These are phyloP conservation scores for Ornithoptera alexandrae DNA, from an alignment of 2,888 invertebrate genomes.

Conservation along the genomic window DNA sequence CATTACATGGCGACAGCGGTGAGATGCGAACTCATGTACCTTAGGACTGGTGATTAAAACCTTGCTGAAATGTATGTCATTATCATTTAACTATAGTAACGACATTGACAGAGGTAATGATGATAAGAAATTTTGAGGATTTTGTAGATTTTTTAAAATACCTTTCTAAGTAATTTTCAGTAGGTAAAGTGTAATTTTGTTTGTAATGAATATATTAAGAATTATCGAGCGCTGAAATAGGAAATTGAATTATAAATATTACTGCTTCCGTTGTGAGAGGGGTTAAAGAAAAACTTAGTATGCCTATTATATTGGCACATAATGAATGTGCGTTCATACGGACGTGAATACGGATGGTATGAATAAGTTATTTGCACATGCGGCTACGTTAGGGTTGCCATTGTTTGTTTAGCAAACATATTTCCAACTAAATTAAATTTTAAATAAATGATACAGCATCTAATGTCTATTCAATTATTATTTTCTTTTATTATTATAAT, in stretches of 20 bases:
- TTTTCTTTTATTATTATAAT: background rate
- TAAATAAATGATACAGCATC: background rate
- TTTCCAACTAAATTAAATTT: background rate
- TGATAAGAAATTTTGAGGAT: too few relatives aligned
- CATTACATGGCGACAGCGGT: too few relatives aligned
- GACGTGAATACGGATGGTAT: slow-evolving; percentile 30
- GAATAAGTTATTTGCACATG: slow-evolving; percentile 32
- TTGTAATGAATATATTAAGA: background rate
- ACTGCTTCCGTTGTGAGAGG: slow-evolving; percentile 31
- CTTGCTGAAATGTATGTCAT: too few relatives aligned
- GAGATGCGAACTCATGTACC: too few relatives aligned
- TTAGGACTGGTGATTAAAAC: too few relatives aligned
- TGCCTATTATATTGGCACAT: slow-evolving; percentile 28
- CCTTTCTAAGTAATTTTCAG: background rate
- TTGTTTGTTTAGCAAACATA: slow-evolving; percentile 17
- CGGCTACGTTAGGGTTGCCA: slow-evolving; percentile 22
- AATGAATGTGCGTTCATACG: slow-evolving; percentile 30
- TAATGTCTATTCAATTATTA: background rate
- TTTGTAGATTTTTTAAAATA: background rate
- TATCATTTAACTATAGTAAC: too few relatives aligned
- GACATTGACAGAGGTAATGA: too few relatives aligned
- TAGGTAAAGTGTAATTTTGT: background rate
- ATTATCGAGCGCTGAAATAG: slow-evolving; percentile 13
- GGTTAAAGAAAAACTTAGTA: slow-evolving; percentile 30
- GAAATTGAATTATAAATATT: slow-evolving; percentile 28